phyloP scores from a whole-genome alignment of 2,888 invertebrate species.

The Auanema freiburgensis region DNA sequence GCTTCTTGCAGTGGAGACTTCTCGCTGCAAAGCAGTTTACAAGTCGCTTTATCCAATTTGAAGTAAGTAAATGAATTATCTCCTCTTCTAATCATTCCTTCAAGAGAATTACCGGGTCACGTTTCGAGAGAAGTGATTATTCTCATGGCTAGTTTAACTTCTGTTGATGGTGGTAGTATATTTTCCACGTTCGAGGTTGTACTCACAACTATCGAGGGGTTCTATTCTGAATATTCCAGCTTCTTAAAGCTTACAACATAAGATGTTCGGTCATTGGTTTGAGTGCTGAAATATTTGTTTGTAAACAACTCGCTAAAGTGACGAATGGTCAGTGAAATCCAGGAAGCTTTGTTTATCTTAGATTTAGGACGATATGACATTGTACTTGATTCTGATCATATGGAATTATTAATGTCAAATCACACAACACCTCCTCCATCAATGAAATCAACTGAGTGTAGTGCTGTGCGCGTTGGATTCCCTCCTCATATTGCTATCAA shows the following conservation, averaged over 20 bases:
- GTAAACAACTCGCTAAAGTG: constrained; percentile 80
- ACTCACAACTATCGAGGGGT: background rate
- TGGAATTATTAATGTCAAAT: constrained; percentile 67
- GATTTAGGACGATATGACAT: constrained; percentile 72
- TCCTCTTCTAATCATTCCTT: constrained; percentile 3
- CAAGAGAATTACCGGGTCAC: constrained; percentile 82
- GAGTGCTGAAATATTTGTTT: constrained; percentile 90
- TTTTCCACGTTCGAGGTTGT: constrained; percentile 77
- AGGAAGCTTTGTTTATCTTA: background rate
- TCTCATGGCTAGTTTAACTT: constrained; percentile 88
- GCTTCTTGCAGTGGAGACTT: constrained; percentile 84
- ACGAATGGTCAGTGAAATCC: constrained; percentile 72
- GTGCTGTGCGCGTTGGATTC: constrained; percentile 58
- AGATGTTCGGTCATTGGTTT: constrained; percentile 91
- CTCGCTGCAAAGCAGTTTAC: constrained; percentile 90
- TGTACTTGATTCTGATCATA: constrained; percentile 82
- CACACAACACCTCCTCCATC: constrained; percentile 67
- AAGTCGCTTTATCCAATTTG: constrained; percentile 81
- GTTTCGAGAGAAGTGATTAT: constrained; percentile 90
- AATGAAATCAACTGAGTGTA: constrained; percentile 40
- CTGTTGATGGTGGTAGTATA: constrained; percentile 94
- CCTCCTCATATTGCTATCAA: constrained; percentile 47
- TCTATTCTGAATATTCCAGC: constrained; percentile 5
- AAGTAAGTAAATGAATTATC: constrained; percentile 67
- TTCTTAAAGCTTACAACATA: constrained; percentile 71